phyloP scores from a whole-genome alignment of 2,797 vertebrate genomes.

The Poecilia wingei region DNA sequence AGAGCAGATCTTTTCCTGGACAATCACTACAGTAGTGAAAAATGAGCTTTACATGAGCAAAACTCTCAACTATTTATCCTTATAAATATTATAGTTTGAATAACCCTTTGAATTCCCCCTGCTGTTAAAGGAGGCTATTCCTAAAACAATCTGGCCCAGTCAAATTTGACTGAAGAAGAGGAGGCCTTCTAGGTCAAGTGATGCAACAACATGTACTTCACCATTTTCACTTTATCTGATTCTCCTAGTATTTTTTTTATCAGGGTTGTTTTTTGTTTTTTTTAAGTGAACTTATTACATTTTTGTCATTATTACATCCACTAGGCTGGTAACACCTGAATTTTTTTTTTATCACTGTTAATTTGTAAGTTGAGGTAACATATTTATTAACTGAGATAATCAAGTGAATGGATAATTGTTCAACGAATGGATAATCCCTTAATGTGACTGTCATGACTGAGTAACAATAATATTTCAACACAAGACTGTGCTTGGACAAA shows the following conservation, averaged over 20 bases:
- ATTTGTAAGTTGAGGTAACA: background rate
- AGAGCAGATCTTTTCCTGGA: background rate
- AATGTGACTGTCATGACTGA: slow-evolving; percentile 10
- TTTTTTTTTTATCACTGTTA: background rate
- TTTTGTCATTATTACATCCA: background rate
- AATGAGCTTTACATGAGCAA: background rate
- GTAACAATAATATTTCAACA: slow-evolving; percentile 12
- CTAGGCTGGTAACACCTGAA: background rate
- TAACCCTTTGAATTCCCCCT: background rate
- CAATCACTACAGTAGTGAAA: background rate
- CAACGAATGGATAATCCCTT: slow-evolving; percentile 8
- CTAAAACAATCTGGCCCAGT: background rate
- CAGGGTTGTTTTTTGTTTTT: background rate
- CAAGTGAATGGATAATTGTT: background rate
- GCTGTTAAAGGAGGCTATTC: background rate
- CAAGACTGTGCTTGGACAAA: background rate
- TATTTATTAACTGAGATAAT: background rate
- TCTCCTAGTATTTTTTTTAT: background rate
- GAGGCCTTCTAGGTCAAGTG: background rate
- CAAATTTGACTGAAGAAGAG: background rate
- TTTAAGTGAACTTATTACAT: background rate
- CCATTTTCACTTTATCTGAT: background rate
- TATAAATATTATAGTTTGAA: background rate
- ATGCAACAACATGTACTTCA: background rate
- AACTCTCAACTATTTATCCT: background rate